phyloP scores from a whole-genome alignment of 2,113 vertebrate genomes.

The Mirounga angustirostris region DNA sequence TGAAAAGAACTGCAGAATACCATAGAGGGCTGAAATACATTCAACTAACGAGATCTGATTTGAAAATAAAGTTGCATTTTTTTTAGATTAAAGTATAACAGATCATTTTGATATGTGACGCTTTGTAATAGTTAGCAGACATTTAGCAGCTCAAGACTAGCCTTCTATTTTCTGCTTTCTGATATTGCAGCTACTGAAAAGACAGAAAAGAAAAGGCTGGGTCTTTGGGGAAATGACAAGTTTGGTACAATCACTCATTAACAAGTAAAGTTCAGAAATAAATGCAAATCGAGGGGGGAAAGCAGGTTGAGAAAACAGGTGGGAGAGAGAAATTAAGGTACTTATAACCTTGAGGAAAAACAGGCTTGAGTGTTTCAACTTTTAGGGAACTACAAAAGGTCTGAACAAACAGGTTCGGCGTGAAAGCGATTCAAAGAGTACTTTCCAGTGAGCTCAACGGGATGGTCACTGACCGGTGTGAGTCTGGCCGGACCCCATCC shows the following conservation, averaged over 20 bases:
- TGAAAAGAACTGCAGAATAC: not conserved
- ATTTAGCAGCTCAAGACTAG: not conserved
- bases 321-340: slow-evolving; percentile 41
- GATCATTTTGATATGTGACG: not conserved
- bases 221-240: slow-evolving; percentile 51
- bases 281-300: slow-evolving; percentile 11
- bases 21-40: not conserved
- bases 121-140: slow-evolving; percentile 7
- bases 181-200: not conserved
- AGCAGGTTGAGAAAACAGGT: slow-evolving; percentile 23
- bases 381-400: not conserved
- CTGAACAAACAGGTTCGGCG: not conserved
- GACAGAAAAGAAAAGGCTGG: not conserved
- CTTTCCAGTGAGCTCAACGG: not conserved
- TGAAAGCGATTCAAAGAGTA: not conserved
- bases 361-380: not conserved
- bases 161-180: not conserved
- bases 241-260: slow-evolving; percentile 63
- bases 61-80: slow-evolving; percentile 61
- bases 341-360: slow-evolving; percentile 11
- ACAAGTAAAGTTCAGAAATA: slow-evolving; percentile 54
- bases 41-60: slow-evolving; percentile 49
- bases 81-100: slow-evolving; percentile 4
- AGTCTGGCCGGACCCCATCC: not conserved
- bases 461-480: not conserved